These are phyloP conservation scores for Stenopsyche tienmushanensis DNA, from an alignment of 1,140 invertebrate genomes.

Conservation along the genomic window DNA sequence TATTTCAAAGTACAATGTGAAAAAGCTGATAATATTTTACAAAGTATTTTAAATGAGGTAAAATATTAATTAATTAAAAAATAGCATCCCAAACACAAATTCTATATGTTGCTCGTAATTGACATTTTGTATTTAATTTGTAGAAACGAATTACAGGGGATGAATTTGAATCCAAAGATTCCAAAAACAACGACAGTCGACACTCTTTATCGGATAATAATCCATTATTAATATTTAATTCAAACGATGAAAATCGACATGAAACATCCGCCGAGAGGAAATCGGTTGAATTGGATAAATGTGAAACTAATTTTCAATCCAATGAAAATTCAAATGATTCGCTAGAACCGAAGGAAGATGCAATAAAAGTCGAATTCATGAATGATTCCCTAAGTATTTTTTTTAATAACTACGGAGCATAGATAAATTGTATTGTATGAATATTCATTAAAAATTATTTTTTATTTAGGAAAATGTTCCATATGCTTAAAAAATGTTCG, in stretches of 20 bases:
- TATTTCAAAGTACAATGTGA: constrained; percentile 53
- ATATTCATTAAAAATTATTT: no score
- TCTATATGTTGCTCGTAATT: constrained; percentile 1
- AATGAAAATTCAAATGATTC: neutral
- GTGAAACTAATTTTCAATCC: neutral
- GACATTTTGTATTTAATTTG: neutral
- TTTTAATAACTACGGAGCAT: neutral
- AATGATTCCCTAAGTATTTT: neutral
- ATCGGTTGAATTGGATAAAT: neutral
- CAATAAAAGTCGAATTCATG: neutral
- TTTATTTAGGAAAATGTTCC: constrained; percentile 16
- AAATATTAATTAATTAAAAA: neutral
- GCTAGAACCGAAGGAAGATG: neutral
- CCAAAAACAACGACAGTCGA: constrained; percentile 1
- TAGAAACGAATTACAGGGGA: neutral
- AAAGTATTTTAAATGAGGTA: constrained; percentile 38
- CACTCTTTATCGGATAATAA: no score
- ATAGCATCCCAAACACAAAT: neutral
- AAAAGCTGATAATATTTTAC: constrained; percentile 46
- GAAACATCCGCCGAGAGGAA: no score
- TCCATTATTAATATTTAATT: no score
- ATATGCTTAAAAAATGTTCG: constrained; percentile 18
- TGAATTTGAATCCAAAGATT: neutral
- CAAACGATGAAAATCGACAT: no score
- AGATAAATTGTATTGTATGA: neutral